Base-by-base conservation (phyloP, 2,888 invertebrate species). In the Mythimna vitellina region DNA sequence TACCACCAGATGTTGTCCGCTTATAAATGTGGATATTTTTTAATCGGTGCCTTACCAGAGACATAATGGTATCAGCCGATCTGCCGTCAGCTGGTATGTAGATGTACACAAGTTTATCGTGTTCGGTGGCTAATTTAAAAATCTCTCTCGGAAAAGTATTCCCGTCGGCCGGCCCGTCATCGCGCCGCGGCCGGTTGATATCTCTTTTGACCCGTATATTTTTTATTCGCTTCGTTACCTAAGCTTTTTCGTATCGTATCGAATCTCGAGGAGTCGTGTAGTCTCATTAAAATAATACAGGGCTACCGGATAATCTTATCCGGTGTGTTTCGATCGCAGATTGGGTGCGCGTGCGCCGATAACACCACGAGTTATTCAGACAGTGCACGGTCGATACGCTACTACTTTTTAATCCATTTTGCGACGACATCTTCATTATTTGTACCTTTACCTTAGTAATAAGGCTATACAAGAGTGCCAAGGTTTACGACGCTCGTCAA, bases 201-300 rank as follows among this genome's bases (percentile, higher is more conserved):
- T 95, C 94, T 95, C 91, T 94, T 90, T 95, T 95, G 94, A 95
- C 93, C 94, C 87, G 93, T 92, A 92, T 90, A 91, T 92, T 95
- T 93, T 86, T 95, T 94, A 93, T 95, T 94, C 89, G 86, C 92
- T 92, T 96, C 94, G 94, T 95, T 96, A 94, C 94, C 94, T 95
- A 94, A 95, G 94, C 92, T 92, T 94, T 92, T 90, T 92, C 90
- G 93, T 96, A 96, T 96, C 96, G 93, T 90, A 92, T 92, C 89
- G 93, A 91, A 96, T 96, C 96, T 95, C 92, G 89, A 84, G 88
- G 92, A 96, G 94, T 95, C 95, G 95, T 95, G 96, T 96, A 95
- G 96, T 95, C 96, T 96, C 96, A 96, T 96, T 96, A 96, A 96
- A 96, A 96, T 96, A 95, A 96, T 96, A 95, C 96, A 94, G 93